phyloP scores from a whole-genome alignment of 2,113 vertebrate species.

The Castor canadensis region DNA sequence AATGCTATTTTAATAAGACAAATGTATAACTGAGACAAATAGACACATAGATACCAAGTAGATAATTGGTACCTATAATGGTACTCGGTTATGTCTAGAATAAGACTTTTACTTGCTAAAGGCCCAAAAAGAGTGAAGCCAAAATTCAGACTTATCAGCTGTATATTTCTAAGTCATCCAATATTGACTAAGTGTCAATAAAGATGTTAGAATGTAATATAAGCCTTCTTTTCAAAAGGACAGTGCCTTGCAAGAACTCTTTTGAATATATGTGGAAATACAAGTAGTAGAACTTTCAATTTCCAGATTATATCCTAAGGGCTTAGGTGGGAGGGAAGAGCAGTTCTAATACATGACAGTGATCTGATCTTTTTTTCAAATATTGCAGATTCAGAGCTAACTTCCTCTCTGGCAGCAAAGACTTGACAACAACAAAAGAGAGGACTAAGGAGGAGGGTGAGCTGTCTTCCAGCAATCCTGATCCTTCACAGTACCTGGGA shows the following conservation, averaged over 20 bases:
- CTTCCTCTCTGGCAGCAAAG: slow-evolving; percentile 25
- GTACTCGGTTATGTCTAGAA: not conserved
- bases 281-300: slow-evolving; percentile 64
- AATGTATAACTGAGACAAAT: not conserved
- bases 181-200: not conserved
- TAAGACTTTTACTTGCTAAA: slow-evolving; percentile 6
- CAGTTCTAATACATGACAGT: slow-evolving; percentile 49
- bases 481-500: not conserved
- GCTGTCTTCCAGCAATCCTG: not conserved
- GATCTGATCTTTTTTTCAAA: slow-evolving; percentile 47
- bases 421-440: not conserved
- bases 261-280: slow-evolving; percentile 54
- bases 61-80: not conserved
- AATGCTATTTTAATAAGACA: not conserved
- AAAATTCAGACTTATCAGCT: not conserved
- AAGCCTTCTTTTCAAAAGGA: slow-evolving; percentile 9
- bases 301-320: slow-evolving; percentile 59
- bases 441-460: rapidly evolving
- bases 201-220: slow-evolving; percentile 47
- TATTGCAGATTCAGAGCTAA: slow-evolving; percentile 43
- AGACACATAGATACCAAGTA: not conserved
- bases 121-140: not conserved
- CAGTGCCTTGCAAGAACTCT: slow-evolving; percentile 29
- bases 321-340: not conserved
- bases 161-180: slow-evolving; percentile 5